phyloP scores from a whole-genome alignment of 2,113 vertebrate species.

The Pristiophorus japonicus region DNA sequence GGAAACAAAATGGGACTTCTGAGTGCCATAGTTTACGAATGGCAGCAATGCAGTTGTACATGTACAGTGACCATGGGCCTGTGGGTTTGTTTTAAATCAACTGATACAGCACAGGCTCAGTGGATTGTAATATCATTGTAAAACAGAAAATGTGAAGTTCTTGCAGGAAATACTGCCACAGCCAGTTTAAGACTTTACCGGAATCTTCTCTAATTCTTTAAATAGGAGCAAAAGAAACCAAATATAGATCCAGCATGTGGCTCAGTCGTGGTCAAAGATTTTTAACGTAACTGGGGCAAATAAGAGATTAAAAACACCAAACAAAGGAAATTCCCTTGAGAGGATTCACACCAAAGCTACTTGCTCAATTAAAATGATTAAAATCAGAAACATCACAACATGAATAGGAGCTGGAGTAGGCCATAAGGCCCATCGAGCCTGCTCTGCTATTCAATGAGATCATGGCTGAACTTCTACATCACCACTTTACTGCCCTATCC shows the following conservation, averaged over 20 bases:
- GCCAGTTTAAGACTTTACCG: background rate
- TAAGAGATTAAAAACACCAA: background rate
- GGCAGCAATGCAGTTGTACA: background rate
- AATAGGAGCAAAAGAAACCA: constrained; percentile 9
- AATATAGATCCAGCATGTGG: background rate
- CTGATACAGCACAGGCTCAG: background rate
- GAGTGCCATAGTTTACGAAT: background rate
- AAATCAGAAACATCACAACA: background rate
- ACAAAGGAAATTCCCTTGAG: background rate
- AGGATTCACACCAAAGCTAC: background rate
- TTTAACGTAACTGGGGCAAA: background rate
- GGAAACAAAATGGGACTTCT: background rate
- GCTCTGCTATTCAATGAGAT: background rate
- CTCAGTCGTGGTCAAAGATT: background rate
- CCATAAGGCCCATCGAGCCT: background rate
- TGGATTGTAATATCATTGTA: background rate
- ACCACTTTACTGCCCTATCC: no score
- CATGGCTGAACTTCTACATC: no score
- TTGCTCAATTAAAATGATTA: background rate
- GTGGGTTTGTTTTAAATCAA: background rate
- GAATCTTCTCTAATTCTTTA: background rate
- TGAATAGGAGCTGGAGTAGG: background rate
- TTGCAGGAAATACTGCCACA: background rate
- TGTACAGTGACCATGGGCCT: background rate
- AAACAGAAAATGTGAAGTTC: constrained; percentile 1